Conservation (phyloP, 2,888 invertebrate genomes). For the Metopia argyrocephala region DNA sequence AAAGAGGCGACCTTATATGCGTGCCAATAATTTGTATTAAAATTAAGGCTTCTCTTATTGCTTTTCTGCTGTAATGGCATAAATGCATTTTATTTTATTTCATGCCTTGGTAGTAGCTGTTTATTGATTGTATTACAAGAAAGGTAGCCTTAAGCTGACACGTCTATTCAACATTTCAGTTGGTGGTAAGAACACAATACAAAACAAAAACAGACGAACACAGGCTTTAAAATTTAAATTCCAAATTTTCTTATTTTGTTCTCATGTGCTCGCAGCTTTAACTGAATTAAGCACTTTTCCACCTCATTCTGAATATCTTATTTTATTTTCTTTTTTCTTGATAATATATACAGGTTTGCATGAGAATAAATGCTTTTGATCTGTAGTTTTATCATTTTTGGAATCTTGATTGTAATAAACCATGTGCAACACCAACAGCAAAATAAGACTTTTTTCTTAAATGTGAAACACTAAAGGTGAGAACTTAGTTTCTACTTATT, state of each 20-base stretch:
- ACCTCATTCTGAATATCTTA: not conserved
- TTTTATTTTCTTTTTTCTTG: not conserved
- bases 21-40: conserved; percentile 58
- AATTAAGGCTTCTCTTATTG: conserved; percentile 46
- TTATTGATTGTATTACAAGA: conserved; percentile 41
- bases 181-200: not conserved
- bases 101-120: not conserved
- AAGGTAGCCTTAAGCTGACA: conserved; percentile 60
- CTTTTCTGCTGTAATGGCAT: not conserved
- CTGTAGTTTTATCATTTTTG: conserved; percentile 51
- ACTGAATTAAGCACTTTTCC: not conserved
- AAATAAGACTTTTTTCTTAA: not conserved
- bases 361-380: not conserved
- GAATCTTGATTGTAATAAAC: conserved; percentile 57
- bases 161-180: conserved; percentile 54
- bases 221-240: conserved; percentile 53
- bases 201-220: conserved; percentile 17
- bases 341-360: not conserved
- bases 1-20: conserved; percentile 54
- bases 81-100: not conserved
- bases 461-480: not conserved
- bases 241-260: conserved; percentile 24
- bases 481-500: not conserved
- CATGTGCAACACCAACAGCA: conserved; percentile 38
- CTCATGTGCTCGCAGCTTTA: not conserved